A percentile compares a stretch with the other conserved stretches of the same genome.
phyloP scores from a whole-genome alignment of 2,797 vertebrate species.

The Gallinago solitaria region DNA sequence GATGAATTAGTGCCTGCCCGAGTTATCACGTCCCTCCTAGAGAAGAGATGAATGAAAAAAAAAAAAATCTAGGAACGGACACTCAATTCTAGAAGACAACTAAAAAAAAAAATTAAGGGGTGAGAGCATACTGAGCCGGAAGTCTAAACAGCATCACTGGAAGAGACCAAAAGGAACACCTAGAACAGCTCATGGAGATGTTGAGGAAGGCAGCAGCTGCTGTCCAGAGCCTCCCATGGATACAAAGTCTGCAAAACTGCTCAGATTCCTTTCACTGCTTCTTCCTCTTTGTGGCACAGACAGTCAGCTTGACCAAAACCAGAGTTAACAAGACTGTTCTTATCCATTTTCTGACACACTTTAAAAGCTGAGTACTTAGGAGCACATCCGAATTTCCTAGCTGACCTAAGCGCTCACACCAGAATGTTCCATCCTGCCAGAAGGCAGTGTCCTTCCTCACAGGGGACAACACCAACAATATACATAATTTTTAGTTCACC shows the following conservation, averaged over 20 bases:
- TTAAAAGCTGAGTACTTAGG: background rate
- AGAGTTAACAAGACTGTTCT: background rate
- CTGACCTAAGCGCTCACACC: background rate
- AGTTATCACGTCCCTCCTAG: background rate
- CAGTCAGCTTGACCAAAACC: background rate
- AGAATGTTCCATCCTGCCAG: rapidly evolving
- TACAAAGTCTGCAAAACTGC: background rate
- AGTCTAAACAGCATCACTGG: background rate
- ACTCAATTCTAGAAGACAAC: background rate
- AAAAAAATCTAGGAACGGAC: background rate
- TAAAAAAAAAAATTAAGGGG: background rate
- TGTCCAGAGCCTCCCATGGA: background rate
- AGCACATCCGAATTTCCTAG: background rate
- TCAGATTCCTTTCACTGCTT: background rate
- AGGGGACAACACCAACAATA: background rate
- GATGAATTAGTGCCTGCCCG: background rate
- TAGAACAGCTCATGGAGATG: background rate
- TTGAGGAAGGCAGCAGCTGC: background rate
- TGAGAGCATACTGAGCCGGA: background rate
- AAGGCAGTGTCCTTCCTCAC: background rate
- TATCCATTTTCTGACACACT: background rate
- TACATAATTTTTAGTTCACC: background rate
- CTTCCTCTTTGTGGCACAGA: background rate
- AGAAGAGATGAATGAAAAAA: background rate
- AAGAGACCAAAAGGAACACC: background rate